Base-by-base conservation (phyloP, 2,888 invertebrate species). In the Volucella inanis region DNA sequence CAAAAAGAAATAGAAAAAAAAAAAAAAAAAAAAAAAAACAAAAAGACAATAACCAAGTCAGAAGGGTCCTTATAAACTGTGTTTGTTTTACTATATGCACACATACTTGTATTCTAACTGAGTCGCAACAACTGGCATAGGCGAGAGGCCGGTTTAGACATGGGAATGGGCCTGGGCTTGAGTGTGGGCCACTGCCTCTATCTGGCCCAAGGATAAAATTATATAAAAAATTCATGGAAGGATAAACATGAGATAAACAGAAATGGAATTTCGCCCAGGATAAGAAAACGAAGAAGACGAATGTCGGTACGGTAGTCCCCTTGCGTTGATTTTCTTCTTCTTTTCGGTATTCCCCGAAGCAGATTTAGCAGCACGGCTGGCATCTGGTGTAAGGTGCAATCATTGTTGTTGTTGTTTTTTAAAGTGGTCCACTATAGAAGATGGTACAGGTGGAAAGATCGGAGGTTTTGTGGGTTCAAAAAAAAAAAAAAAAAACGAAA, bases 221-320 rank as follows among this genome's bases (percentile, higher is more conserved):
- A 72, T 85, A 85, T 85, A 85, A 85, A 85, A 85, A 85, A 85
- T 80, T 85, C 85, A 85, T 85, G 70, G 79, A 84, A 77, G 81
- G 81, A 81, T 85, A 85, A 85, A 81, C 85, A 85, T 68, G 72
- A 85, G 72, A 85, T 85, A 85, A 85, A 85, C 81, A 85, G 76
- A 67, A 85, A 81, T 72, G 64, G 72, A 81, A 85, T 81, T 81
- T 81, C 47, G 76, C 54, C 71, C 57, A 59, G 72, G 68, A 72
- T 49, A 68, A 71, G 76, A 72, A 67, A 71, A 85, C 71, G 80
- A 68, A 71, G 76, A 72, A 67, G 76, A 85, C 72, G 80, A 57
- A 72, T 85, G 80, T 72, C 55, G 61, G 84, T 62, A 50, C 55
- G 61, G 84, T 62, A 55, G 70, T 76, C 76, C 67, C 75, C 6